Evolutionary conservation across 2,113 vertebrate species (phyloP).

Genomic region (Sceloporus tristichus): DNA sequence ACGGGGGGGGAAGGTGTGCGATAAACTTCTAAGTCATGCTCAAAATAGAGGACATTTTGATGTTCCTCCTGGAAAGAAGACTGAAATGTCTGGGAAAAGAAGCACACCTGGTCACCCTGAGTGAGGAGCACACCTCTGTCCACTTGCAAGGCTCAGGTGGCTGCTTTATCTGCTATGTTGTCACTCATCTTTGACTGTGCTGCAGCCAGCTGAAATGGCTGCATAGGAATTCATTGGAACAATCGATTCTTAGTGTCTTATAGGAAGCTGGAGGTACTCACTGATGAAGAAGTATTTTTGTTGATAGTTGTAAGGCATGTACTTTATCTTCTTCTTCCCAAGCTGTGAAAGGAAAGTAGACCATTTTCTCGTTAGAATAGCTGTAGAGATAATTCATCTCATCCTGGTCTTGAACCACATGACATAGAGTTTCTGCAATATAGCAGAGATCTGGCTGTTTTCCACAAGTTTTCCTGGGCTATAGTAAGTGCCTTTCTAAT

Average conservation of each 20-base stretch:
- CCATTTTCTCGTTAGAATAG: background rate
- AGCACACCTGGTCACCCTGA: no score
- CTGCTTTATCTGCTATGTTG: background rate
- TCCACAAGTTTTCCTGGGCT: background rate
- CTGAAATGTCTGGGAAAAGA: no score
- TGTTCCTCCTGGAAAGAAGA: no score
- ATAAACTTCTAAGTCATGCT: no score
- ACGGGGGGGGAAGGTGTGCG: no score
- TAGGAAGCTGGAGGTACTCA: slow-evolving; percentile 63
- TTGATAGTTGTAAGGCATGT: slow-evolving; percentile 81
- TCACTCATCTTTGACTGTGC: no score
- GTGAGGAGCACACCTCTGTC: background rate
- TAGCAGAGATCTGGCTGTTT: background rate
- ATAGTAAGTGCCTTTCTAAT: background rate
- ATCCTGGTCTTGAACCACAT: background rate
- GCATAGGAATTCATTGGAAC: background rate
- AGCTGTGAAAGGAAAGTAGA: slow-evolving; percentile 61
- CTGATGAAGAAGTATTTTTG: slow-evolving; percentile 81
- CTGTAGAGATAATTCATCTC: background rate
- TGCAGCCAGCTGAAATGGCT: background rate
- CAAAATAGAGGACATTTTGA: no score
- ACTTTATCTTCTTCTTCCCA: slow-evolving; percentile 78
- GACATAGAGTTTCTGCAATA: background rate
- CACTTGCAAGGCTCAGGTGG: background rate
- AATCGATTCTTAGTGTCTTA: background rate